These are phyloP conservation scores for Ailuropoda melanoleuca DNA, from an alignment of 2,113 vertebrate species.

Conservation along the genomic window DNA sequence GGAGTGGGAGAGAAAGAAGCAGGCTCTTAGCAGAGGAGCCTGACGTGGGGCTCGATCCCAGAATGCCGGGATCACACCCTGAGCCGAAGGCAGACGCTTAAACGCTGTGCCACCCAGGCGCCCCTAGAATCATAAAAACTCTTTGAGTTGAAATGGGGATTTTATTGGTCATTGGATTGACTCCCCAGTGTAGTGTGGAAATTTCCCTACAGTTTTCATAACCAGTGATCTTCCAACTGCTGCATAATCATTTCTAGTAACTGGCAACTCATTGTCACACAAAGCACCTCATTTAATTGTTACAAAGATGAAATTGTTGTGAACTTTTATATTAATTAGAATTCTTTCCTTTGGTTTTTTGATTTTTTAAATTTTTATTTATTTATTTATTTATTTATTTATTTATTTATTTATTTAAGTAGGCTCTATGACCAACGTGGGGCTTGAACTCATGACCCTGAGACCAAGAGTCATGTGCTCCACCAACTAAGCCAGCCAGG, in stretches of 20 bases:
- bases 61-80: no score
- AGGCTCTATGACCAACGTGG: not conserved
- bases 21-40: no score
- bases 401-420: not conserved
- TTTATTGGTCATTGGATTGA: not conserved
- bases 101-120: no score
- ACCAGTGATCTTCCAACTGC: not conserved
- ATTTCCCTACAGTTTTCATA: not conserved
- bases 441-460: not conserved
- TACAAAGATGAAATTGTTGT: conserved; percentile 30
- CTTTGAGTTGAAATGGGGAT: not conserved
- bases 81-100: no score
- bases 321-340: not conserved
- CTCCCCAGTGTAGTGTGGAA: not conserved
- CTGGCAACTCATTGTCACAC: not conserved
- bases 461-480: not conserved
- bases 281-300: conserved; percentile 1
- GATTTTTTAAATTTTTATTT: not conserved
- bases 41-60: no score
- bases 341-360: not conserved
- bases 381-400: not conserved
- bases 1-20: no score
- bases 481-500: not conserved
- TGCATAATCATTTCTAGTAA: not conserved
- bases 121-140: conserved; percentile 15